Evolutionary conservation across 2,113 vertebrate genomes (phyloP), one percentile per base, ranked within the genome.

Genomic region (Poecile atricapillus): DNA sequence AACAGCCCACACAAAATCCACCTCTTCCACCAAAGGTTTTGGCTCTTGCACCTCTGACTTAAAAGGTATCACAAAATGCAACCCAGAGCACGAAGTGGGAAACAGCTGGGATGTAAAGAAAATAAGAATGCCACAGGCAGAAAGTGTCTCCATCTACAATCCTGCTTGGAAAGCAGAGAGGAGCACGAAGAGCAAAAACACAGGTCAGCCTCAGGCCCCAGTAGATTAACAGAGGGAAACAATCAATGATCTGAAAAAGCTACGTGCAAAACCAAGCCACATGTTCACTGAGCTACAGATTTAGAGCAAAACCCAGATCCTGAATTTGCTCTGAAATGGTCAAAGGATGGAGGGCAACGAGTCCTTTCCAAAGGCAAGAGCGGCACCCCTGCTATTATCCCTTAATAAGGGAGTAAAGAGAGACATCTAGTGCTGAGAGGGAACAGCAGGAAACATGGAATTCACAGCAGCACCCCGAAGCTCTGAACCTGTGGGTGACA

Each of bases 351-450:
- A 96, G 77, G 85, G 62, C 86, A 94, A 64, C 88, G 84, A 92
- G 93, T 50, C 50, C 47, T 84, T 89, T 87, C 88, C 53, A 69
- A 90, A 89, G 92, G 90, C 86, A 47, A 82, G 73, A 90, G 79
- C 80, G 62, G 80, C 56, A 65, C 23, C 62, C 71, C 76, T 64
- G 1, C 50, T 30, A 2, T 9, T 8, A 19, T 41, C 71, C 60
- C 56, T 56, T 7, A 33, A 90, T 75, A 96, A 78, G 3, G 94
- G 33, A 60, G 95, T 31, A 27, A 93, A 96, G 86, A 81, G 95
- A 77, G 96, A 93, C 96, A 96, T 92, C 96, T 97, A 96, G 95
- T 96, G 96, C 92, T 75, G 75, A 5, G 68, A 6, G 1, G n/a
- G 10, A 83, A 5, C n/a, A 74, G 83, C 94, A 95, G 83, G 25